A percentile compares a stretch with the other conserved stretches of the same genome.
Conservation (phyloP, 35 echinoderm and acorn worm genomes). For the Heliocidaris tuberculata region DNA sequence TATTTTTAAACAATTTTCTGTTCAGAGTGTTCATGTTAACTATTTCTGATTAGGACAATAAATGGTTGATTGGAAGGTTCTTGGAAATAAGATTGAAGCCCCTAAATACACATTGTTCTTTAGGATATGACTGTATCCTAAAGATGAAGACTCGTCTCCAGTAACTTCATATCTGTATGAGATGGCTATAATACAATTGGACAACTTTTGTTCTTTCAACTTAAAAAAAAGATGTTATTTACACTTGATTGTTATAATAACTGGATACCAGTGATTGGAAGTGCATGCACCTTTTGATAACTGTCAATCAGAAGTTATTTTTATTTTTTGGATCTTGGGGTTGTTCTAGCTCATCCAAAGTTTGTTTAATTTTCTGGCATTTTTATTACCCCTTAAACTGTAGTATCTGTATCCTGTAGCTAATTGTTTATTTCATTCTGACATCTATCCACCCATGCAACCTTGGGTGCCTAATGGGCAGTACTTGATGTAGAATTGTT, state of each 20-base stretch:
- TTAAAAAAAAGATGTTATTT: too few species aligned
- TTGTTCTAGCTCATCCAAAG: too few species aligned
- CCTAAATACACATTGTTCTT: background rate
- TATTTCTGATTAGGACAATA: background rate
- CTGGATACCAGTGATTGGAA: background rate
- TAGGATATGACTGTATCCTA: background rate
- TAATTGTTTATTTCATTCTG: constrained; percentile 19
- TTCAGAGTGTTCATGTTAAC: too few species aligned
- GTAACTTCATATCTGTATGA: background rate
- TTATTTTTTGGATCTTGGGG: background rate
- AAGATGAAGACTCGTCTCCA: background rate
- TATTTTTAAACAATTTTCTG: too few species aligned
- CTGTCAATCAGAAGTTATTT: background rate
- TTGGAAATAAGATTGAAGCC: background rate
- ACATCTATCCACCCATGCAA: background rate
- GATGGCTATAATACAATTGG: background rate
- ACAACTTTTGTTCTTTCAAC: background rate
- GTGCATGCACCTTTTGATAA: background rate
- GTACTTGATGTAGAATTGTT: background rate
- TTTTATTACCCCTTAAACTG: background rate
- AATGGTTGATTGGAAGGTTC: background rate
- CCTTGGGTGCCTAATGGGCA: background rate
- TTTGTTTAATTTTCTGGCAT: background rate
- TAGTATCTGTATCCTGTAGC: background rate
- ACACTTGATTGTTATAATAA: background rate